Evolutionary conservation across 2,888 invertebrate genomes (phyloP), one percentile per base, ranked within the genome.

Genomic region (Eupithecia insigniata): DNA sequence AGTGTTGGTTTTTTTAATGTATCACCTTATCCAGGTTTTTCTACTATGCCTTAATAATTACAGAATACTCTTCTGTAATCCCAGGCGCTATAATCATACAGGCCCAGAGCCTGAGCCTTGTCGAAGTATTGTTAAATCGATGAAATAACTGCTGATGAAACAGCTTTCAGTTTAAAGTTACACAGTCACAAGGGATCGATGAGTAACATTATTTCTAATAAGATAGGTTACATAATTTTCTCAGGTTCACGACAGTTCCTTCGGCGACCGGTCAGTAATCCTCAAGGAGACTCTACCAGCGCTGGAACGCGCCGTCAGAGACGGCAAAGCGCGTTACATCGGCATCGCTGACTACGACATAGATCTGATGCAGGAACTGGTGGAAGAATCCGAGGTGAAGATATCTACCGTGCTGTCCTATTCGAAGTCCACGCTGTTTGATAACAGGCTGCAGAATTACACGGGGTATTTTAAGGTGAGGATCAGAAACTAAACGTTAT

Each of bases 241-340:
- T 62, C 69, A 99, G 98, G 95, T 99, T n/a, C 99, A 99, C 84
- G 99, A 99, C 84, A 93, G 97, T 70, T 98, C 99, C 83, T 99
- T 98, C 87, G 97, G 98, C 8, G 96, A 95, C 76, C 88, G 96
- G 28, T 96, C 97, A 60, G 90, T 97, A 14, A 94, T 99, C 5
- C 81, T 98, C 0, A 96, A 97, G 68, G 98, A 99, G 90, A 98
- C 98, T 0, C 88, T 99, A 55, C 99, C 99, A 4, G 96, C 96
- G 1, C 88, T 99, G 16, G 96, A 97, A 79, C 96, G 95, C 81
- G 95, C 97, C 12, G 96, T 97, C 2, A 94, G 95, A 36, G 95
- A 96, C 61, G 96, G 97, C 6, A 96, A 96, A 85, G 97, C 97
- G 0, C 95, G 95, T 75, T 97, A 95, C 85, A 98, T 99, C 77